These are phyloP conservation scores for Galeopterus variegatus DNA, from an alignment of 2,113 vertebrate species.

Conservation along the genomic window DNA sequence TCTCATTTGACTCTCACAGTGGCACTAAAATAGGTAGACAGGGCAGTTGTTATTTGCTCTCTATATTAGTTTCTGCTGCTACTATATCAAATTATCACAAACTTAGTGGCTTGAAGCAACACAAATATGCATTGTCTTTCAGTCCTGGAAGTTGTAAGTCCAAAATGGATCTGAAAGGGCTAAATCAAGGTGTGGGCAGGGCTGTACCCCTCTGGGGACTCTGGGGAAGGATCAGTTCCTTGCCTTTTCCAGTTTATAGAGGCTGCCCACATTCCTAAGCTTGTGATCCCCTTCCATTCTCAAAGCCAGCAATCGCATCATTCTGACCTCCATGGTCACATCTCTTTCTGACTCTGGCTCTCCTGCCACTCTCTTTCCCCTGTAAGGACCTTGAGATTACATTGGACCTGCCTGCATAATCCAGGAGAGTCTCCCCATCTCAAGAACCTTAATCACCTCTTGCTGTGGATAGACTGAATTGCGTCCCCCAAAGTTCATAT, in stretches of 20 bases:
- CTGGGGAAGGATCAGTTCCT: not conserved
- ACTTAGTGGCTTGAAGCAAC: not conserved
- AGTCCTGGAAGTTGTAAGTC: not conserved
- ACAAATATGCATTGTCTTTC: not conserved
- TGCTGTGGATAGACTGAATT: too few relatives aligned
- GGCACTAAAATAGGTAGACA: not conserved
- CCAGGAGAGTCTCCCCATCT: not conserved
- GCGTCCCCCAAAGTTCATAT: too few relatives aligned
- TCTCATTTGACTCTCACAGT: not conserved
- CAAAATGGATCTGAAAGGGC: not conserved
- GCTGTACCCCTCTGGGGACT: not conserved
- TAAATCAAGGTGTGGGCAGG: not conserved
- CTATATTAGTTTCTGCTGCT: not conserved
- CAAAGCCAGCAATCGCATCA: not conserved
- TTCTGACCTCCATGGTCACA: not conserved
- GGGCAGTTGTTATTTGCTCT: not conserved
- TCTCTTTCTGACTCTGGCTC: not conserved
- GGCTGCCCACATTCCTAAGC: not conserved
- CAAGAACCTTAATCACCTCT: not conserved
- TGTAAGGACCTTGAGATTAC: not conserved
- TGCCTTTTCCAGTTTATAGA: not conserved
- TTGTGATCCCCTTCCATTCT: not conserved
- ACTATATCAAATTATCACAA: not conserved
- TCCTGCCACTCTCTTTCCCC: not conserved
- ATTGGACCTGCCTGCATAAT: not conserved